Evolutionary conservation across 2,113 vertebrate genomes (phyloP).

Genomic region (Pygoscelis antarcticus): DNA sequence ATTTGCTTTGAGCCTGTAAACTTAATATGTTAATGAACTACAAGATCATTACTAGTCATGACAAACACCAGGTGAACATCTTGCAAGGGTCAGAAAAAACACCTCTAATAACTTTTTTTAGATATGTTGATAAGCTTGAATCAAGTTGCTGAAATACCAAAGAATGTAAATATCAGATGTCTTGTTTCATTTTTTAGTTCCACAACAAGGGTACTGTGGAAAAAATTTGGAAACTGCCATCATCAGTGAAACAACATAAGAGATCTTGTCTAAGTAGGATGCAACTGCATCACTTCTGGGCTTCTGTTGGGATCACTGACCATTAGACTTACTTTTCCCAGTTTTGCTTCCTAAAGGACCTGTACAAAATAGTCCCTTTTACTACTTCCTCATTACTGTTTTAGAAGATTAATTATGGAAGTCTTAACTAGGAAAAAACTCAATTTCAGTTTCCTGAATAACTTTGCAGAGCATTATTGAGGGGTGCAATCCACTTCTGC

Average conservation of each 20-base stretch:
- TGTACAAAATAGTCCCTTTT: not conserved
- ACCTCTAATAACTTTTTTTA: not conserved
- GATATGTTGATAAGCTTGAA: not conserved
- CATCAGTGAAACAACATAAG: not conserved
- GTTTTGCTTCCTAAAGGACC: not conserved
- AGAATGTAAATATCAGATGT: not conserved
- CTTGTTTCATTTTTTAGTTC: not conserved
- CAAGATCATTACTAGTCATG: not conserved
- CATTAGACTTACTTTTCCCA: not conserved
- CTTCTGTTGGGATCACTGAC: not conserved
- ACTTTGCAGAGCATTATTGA: not conserved
- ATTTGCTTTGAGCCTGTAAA: not conserved
- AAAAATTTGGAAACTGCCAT: not conserved
- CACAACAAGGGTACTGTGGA: not conserved
- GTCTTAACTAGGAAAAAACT: not conserved
- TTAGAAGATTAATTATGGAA: not conserved
- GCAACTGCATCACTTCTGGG: not conserved
- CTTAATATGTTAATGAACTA: not conserved
- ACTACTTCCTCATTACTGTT: not conserved
- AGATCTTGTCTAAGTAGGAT: not conserved
- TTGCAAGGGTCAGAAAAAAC: not conserved
- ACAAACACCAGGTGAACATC: not conserved
- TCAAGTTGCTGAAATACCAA: not conserved
- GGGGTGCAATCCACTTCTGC: not conserved
- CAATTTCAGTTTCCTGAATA: not conserved